These are phyloP conservation scores for Planococcus citri DNA, from an alignment of 1,140 invertebrate genomes.

Conservation along the genomic window DNA sequence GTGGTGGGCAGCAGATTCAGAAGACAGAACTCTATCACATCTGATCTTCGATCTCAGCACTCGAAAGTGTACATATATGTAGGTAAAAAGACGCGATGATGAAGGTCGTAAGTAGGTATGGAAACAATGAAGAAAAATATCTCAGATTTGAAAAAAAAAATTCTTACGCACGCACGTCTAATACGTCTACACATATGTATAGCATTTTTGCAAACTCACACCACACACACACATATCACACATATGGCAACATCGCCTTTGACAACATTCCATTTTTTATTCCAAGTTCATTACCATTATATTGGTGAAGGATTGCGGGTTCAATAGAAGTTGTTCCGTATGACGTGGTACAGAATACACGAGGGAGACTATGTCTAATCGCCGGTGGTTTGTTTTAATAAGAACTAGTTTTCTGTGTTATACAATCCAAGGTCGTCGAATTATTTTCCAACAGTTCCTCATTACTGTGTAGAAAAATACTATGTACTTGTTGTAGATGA, in stretches of 20 bases:
- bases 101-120: neutral
- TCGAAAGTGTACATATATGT: too few species aligned
- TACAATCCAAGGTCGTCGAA: constrained; percentile 13
- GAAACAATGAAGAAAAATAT: neutral
- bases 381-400: constrained; percentile 11
- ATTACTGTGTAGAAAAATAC: neutral
- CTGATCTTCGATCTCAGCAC: too few species aligned
- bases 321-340: constrained; percentile 11
- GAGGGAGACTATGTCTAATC: constrained; percentile 15
- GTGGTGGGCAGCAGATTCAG: too few species aligned
- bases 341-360: constrained; percentile 2
- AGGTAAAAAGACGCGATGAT: neutral
- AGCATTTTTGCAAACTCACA: neutral
- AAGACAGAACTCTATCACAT: too few species aligned
- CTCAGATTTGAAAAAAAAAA: neutral
- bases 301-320: neutral
- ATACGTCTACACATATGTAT: neutral
- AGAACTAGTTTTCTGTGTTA: constrained; percentile 20
- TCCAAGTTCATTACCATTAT: constrained; percentile 14
- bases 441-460: constrained; percentile 8
- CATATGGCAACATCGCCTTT: neutral
- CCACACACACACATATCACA: too few species aligned
- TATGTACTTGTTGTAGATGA: neutral
- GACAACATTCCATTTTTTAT: constrained; percentile 18
- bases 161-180: too few species aligned